Base-by-base conservation (phyloP, 2,113 vertebrate species). In the Ptychochromis oligacanthus region DNA sequence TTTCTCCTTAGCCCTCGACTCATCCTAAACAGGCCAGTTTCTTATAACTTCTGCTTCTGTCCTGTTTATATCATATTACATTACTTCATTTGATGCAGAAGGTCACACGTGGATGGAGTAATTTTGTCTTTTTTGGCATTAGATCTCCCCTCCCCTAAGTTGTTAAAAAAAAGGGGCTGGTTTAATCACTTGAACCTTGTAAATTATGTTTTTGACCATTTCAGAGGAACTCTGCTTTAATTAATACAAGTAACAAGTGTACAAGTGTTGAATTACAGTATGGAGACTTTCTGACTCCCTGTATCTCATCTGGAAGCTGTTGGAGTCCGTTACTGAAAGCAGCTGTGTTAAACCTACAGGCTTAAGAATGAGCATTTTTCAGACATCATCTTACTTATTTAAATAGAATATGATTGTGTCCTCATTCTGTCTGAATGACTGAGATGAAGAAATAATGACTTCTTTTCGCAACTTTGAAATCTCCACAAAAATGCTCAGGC, bases 371-470 rank as follows among this genome's bases (percentile, higher is more conserved):
- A 87, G 40, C 67, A 38, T 80, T 83, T 87, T 83, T 58, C 56
- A 81, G 77, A 76, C 72, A 46, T 87, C 46, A 72, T 84, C 65
- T 83, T 75, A 79, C 43, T 87, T 91, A 83, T 90, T 93, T 87
- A 88, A 91, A 88, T 75, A 81, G 78, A 82, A 43, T 77, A 65
- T 60, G 60, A 89, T 74, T 86, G 77, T 88, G 84, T 92, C 89
- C 89, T 86, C 89, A 89, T 92, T 93, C 91, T 91, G 85, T 93
- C 89, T 89, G 76, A 80, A 84, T 92, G 85, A 92, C 82, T 67
- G 87, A 92, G 78, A 93, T 89, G 79, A 89, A 90, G 67, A 92
- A 90, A 91, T 88, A 91, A 93, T 90, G 85, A 92, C 79, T 92
- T 81, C 56, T 76, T 62, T 72, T 60, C 38, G 17, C 82, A 62